Conservation (phyloP, 2,113 vertebrate genomes). For the Prietella phreatophila region DNA sequence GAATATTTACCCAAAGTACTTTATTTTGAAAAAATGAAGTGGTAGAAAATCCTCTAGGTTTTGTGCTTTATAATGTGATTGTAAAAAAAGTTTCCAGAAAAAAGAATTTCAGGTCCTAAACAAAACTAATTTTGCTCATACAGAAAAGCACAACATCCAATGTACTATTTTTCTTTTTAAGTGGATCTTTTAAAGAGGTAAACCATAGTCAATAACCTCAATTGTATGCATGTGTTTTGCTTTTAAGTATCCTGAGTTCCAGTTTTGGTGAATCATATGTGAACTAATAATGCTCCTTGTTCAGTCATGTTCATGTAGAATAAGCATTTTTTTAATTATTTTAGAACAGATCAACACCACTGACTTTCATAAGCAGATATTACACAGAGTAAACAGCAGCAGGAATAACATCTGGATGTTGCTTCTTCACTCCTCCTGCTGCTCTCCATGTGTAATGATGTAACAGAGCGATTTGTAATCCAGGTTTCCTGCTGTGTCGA, state of each 20-base stretch:
- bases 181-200: neutral
- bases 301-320: neutral
- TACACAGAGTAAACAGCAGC: neutral
- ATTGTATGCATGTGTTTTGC: neutral
- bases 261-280: neutral
- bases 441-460: neutral
- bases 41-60: neutral
- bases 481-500: neutral
- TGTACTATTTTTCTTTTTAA: neutral
- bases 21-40: neutral
- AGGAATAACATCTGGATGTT: neutral
- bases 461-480: neutral
- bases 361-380: neutral
- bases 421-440: constrained; percentile 1
- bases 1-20: neutral
- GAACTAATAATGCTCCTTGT: neutral
- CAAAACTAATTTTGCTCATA: neutral
- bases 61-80: neutral
- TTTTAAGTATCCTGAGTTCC: neutral
- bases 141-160: neutral
- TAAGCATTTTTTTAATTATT: neutral
- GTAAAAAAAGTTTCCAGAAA: neutral
- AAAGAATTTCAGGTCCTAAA: neutral
- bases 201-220: neutral
- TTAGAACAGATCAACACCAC: neutral